Evolutionary conservation across 2,113 vertebrate species (phyloP).

Genomic region (Oncorhynchus nerka): DNA sequence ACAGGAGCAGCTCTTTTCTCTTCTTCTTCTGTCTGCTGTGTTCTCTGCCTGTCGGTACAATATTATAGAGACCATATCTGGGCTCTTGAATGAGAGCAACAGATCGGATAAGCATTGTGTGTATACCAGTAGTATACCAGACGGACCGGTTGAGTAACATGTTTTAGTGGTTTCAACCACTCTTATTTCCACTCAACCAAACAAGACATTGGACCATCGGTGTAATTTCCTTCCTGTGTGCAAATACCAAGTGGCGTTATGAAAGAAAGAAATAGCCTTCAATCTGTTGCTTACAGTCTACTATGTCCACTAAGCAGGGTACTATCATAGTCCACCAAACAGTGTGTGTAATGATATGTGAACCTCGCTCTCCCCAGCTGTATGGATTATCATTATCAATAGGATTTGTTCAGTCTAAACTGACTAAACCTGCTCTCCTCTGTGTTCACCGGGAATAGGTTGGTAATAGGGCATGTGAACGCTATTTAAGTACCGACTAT

Average conservation of each 20-base stretch:
- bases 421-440: background rate
- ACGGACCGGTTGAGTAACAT: background rate
- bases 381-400: constrained; percentile 16
- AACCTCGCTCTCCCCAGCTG: background rate
- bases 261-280: background rate
- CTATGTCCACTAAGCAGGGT: too few relatives aligned
- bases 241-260: background rate
- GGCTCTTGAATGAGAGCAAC: background rate
- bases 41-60: too few relatives aligned
- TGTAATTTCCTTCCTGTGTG: constrained; percentile 4
- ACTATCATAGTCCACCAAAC: background rate
- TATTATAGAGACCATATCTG: background rate
- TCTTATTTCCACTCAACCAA: background rate
- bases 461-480: constrained; percentile 16
- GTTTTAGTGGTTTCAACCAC: background rate
- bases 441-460: constrained; percentile 18
- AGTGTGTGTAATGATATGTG: background rate
- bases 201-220: background rate
- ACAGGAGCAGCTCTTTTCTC: too few relatives aligned
- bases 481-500: background rate
- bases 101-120: background rate
- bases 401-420: constrained; percentile 12
- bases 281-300: background rate
- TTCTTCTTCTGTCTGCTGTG: background rate
- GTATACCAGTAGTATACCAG: background rate